These are phyloP conservation scores for Scomber colias DNA, from an alignment of 2,113 vertebrate species.

Conservation along the genomic window DNA sequence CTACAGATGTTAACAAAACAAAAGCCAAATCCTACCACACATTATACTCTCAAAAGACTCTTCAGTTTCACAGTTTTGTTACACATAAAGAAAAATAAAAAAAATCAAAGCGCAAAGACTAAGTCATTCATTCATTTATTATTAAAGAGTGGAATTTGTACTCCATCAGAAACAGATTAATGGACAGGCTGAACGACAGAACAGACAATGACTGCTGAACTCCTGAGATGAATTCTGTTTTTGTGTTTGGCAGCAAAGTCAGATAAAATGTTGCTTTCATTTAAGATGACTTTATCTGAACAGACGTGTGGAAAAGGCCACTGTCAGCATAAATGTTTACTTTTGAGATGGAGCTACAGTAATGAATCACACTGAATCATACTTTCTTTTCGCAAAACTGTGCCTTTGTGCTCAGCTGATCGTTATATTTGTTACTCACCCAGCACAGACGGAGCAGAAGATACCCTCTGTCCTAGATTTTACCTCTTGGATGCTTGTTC, in stretches of 20 bases:
- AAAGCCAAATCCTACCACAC: conserved; percentile 48
- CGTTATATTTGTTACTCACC: conserved; percentile 19
- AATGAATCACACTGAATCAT: background rate
- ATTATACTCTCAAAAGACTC: conserved; percentile 29
- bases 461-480: conserved; percentile 44
- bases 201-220: conserved; percentile 10
- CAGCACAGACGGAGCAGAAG: conserved; percentile 31
- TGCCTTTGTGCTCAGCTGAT: conserved; percentile 21
- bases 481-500: conserved; percentile 43
- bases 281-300: conserved; percentile 13
- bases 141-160: conserved; percentile 19
- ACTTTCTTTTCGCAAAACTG: background rate
- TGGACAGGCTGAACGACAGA: conserved; percentile 16
- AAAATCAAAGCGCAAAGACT: background rate
- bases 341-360: background rate
- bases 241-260: background rate
- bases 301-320: conserved; percentile 7
- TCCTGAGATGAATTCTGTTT: conserved; percentile 24
- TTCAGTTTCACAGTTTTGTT: background rate
- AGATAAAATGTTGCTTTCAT: background rate
- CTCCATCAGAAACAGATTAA: conserved; percentile 21
- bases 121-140: conserved; percentile 18
- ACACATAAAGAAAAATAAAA: background rate
- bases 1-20: conserved; percentile 62
- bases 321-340: conserved; percentile 4